These are phyloP conservation scores for Scaptodrosophila latifasciaeformis DNA, from an alignment of 2,888 invertebrate genomes.

Conservation along the genomic window DNA sequence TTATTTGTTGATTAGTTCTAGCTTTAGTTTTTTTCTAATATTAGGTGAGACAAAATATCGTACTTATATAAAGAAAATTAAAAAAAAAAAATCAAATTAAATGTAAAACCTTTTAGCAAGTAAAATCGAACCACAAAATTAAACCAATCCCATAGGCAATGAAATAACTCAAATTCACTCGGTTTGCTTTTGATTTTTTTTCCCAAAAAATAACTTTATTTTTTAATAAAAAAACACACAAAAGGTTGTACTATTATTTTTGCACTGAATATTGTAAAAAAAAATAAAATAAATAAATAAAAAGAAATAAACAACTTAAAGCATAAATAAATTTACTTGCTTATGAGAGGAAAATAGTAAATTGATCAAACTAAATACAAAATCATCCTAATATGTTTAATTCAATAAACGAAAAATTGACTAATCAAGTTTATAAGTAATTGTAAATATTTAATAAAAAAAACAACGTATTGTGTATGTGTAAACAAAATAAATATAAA, in stretches of 20 bases:
- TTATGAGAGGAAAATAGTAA: too few species aligned
- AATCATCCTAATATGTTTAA: constrained; percentile 12
- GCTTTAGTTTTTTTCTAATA: constrained; percentile 61
- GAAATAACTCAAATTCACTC: too few species aligned
- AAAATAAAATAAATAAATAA: constrained; percentile 9
- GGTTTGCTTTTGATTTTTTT: background rate
- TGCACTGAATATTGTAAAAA: constrained; percentile 17
- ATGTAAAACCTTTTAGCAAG: too few species aligned
- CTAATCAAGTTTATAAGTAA: constrained; percentile 1
- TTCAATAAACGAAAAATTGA: constrained; percentile 1
- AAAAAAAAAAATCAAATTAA: background rate
- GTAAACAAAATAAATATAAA: background rate
- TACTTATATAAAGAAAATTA: constrained; percentile 27
- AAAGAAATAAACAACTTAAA: constrained; percentile 26
- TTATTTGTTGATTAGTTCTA: constrained; percentile 73
- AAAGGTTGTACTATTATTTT: constrained; percentile 63
- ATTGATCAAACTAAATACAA: too few species aligned
- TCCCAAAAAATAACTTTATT: background rate
- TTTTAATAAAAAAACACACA: constrained; percentile 17
- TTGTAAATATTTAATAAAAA: constrained; percentile 5
- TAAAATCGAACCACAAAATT: too few species aligned
- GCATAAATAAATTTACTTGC: too few species aligned
- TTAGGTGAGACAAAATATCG: constrained; percentile 32
- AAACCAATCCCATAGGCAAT: too few species aligned
- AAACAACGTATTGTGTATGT: background rate